Conservation (phyloP, 2,113 vertebrate genomes). For the Perca flavescens region DNA sequence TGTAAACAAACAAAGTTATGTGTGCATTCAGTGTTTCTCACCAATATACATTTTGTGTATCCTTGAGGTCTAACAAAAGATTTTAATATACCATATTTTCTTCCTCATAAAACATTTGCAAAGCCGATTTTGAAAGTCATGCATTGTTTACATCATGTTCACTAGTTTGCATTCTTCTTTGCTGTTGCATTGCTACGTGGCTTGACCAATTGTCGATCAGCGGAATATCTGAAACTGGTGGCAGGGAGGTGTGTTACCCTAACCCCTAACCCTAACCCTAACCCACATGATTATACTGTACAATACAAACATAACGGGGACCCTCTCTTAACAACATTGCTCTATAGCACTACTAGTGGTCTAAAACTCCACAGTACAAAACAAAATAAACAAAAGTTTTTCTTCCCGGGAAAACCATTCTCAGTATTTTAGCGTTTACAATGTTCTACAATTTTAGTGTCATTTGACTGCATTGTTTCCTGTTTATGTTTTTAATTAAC, state of each 20-base stretch:
- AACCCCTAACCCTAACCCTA: no score
- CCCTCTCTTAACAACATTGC: not conserved
- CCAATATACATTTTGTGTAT: not conserved
- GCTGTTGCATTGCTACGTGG: not conserved
- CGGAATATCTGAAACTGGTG: not conserved
- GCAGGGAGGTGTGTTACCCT: not conserved
- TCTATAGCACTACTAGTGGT: not conserved
- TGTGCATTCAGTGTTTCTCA: not conserved
- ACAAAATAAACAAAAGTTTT: not conserved
- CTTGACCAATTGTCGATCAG: not conserved
- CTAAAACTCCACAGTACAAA: slow-evolving; percentile 2
- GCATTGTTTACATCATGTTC: not conserved
- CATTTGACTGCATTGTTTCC: slow-evolving; percentile 11
- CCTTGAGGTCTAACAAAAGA: slow-evolving; percentile 2
- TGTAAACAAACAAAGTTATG: not conserved
- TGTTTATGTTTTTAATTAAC: not conserved
- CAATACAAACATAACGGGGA: not conserved
- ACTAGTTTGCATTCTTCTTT: not conserved
- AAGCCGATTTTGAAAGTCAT: not conserved
- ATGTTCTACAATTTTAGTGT: not conserved
- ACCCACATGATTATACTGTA: not conserved
- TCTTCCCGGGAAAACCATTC: not conserved
- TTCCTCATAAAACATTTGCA: not conserved
- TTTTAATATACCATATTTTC: not conserved
- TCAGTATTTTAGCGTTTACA: slow-evolving; percentile 3